phyloP scores from a whole-genome alignment of 64 coral and sea anemone species.

The Montipora cactus region DNA sequence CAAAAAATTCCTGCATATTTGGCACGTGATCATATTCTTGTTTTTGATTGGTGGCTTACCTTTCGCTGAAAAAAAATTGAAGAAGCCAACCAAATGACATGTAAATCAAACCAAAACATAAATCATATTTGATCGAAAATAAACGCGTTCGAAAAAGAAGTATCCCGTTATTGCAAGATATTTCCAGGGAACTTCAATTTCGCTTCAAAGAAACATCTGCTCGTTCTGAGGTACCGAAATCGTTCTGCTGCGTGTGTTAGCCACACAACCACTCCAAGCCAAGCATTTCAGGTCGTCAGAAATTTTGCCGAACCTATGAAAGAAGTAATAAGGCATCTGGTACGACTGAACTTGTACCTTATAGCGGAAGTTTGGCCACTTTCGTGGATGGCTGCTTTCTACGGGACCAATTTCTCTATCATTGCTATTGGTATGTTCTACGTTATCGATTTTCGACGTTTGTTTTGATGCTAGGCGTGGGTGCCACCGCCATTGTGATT shows the following conservation, averaged over 20 bases:
- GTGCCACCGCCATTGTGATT: background rate
- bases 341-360: slow-evolving; percentile 85
- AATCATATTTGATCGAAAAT: background rate
- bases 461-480: slow-evolving; percentile 22
- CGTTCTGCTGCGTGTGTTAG: background rate
- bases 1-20: background rate
- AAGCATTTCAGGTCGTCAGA: background rate
- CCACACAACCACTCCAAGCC: background rate
- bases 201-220: background rate
- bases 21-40: slow-evolving; percentile 12
- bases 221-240: background rate
- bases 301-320: slow-evolving; percentile 33
- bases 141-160: background rate
- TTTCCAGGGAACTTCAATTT: background rate
- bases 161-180: background rate
- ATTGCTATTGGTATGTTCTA: slow-evolving; percentile 79
- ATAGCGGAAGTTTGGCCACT: slow-evolving; percentile 86
- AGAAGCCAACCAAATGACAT: background rate
- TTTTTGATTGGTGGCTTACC: slow-evolving; percentile 9
- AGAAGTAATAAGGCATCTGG: background rate
- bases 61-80: background rate
- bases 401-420: slow-evolving; percentile 81
- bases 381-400: slow-evolving; percentile 83
- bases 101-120: slow-evolving; percentile 22
- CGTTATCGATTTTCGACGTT: slow-evolving; percentile 78